A percentile compares a stretch with the other conserved stretches of the same genome.
Evolutionary conservation across 2,113 vertebrate genomes (phyloP).

Genomic region (Notiomystis cincta): DNA sequence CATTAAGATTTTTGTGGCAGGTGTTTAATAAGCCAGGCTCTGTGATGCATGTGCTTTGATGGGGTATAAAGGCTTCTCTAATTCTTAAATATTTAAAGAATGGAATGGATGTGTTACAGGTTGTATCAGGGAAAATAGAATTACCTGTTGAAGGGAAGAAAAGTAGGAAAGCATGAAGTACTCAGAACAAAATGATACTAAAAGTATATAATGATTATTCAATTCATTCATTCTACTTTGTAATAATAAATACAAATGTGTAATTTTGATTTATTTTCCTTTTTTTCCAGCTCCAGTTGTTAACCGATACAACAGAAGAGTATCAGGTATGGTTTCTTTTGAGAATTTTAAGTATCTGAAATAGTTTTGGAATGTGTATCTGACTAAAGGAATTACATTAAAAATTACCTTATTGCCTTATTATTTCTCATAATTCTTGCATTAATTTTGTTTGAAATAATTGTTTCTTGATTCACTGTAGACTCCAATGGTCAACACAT

Average conservation of each 20-base stretch:
- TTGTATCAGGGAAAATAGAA: neutral
- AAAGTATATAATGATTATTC: neutral
- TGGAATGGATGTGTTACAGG: neutral
- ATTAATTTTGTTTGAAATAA: neutral
- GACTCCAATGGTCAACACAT: neutral
- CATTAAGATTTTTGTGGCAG: neutral
- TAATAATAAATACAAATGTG: neutral
- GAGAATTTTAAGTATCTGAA: neutral
- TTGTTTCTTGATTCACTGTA: neutral
- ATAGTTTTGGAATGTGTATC: neutral
- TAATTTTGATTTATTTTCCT: neutral
- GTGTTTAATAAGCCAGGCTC: neutral
- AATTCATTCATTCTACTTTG: neutral
- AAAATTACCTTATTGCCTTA: neutral
- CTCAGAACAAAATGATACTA: neutral
- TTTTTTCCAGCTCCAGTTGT: constrained; percentile 84
- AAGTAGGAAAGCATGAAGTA: neutral
- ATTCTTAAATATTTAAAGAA: neutral
- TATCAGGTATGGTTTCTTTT: constrained; percentile 84
- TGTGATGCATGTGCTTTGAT: neutral
- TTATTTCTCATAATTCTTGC: neutral
- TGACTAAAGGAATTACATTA: neutral
- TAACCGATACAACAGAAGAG: constrained; percentile 90
- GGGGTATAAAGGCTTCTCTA: neutral
- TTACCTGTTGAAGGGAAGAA: neutral